Evolutionary conservation across 2,113 vertebrate species (phyloP).

Genomic region (Struthidea cinerea): DNA sequence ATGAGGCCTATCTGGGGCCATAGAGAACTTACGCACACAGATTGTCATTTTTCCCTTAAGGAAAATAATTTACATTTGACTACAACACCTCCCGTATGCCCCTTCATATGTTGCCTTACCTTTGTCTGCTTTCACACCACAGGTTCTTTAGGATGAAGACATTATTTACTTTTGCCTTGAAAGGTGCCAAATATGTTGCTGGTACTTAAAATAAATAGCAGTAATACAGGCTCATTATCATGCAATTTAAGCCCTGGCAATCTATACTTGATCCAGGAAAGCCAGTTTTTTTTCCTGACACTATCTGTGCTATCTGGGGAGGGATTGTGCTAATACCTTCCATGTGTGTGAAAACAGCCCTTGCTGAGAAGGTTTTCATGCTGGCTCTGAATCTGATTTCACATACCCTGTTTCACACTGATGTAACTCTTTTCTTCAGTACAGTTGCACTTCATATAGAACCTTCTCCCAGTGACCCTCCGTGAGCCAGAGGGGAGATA

Average conservation of each 20-base stretch:
- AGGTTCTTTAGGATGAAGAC: background rate
- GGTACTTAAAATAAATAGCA: constrained; percentile 50
- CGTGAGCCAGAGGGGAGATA: background rate
- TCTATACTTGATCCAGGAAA: constrained; percentile 1
- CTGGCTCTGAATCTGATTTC: constrained; percentile 9
- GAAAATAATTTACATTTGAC: background rate
- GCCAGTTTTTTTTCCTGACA: constrained; percentile 40
- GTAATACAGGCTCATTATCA: constrained; percentile 38
- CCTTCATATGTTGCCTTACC: background rate
- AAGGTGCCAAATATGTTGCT: background rate
- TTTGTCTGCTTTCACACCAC: background rate
- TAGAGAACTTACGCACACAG: background rate
- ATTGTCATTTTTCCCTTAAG: background rate
- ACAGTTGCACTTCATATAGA: background rate
- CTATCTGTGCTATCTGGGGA: constrained; percentile 49
- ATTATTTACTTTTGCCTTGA: constrained; percentile 2
- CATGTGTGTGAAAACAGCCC: constrained; percentile 41
- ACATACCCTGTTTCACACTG: background rate
- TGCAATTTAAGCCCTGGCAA: constrained; percentile 33
- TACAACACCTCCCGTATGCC: background rate
- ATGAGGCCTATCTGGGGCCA: background rate
- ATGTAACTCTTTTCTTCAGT: constrained; percentile 3
- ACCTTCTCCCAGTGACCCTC: background rate
- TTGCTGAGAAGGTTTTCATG: constrained; percentile 3
- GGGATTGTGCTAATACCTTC: constrained; percentile 47